A percentile compares a stretch with the other conserved stretches of the same genome.
These are phyloP conservation scores for Schizaphis graminum DNA, from an alignment of 2,888 invertebrate genomes.

Conservation along the genomic window DNA sequence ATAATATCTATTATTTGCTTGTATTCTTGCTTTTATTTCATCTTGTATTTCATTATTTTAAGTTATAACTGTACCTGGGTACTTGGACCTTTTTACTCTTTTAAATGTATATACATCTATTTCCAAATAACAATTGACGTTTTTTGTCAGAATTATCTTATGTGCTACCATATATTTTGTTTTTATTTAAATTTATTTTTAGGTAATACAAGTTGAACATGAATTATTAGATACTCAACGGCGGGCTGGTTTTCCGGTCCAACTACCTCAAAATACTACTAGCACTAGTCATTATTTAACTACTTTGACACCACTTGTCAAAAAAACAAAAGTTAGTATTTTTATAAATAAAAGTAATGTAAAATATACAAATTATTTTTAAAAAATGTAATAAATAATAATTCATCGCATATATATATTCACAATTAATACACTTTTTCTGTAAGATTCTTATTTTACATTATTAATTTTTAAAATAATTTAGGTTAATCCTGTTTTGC, in stretches of 20 bases:
- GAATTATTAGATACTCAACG: conserved; percentile 89
- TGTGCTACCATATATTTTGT: neutral
- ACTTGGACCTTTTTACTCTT: too few relatives aligned
- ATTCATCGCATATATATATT: neutral
- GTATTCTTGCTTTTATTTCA: too few relatives aligned
- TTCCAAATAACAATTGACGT: too few relatives aligned
- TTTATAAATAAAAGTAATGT: neutral
- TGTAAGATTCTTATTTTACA: neutral
- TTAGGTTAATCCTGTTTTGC: conserved; percentile 76
- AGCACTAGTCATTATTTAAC: conserved; percentile 66
- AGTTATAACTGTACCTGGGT: too few relatives aligned
- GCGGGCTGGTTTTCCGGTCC: conserved; percentile 87
- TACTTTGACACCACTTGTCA: conserved; percentile 76
- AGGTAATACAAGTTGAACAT: conserved; percentile 83
- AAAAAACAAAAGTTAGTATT: conserved; percentile 70
- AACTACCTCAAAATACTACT: conserved; percentile 84
- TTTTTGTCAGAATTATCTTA: too few relatives aligned
- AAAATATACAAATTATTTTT: neutral
- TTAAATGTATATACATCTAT: too few relatives aligned
- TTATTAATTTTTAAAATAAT: conserved; percentile 4
- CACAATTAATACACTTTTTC: neutral
- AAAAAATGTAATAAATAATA: neutral
- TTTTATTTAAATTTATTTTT: conserved; percentile 38
- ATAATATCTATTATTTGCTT: too few relatives aligned
- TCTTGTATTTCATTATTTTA: too few relatives aligned